Base-by-base conservation (phyloP, 2,797 vertebrate genomes). In the Helostoma temminkii region DNA sequence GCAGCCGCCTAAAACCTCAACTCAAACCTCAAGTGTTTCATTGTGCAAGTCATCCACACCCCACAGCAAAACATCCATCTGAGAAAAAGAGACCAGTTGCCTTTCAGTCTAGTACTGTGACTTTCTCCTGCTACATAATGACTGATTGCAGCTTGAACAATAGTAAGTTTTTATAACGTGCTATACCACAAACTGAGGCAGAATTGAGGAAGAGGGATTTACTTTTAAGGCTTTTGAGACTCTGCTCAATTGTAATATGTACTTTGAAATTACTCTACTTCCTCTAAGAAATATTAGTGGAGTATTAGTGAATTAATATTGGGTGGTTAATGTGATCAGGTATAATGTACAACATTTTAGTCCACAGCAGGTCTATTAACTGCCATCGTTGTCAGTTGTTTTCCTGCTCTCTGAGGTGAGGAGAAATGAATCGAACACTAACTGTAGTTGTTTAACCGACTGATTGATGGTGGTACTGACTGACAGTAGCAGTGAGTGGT, bases 381-480 rank as follows among this genome's bases (percentile, higher is more conserved):
- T 30, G 5, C 11, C 34, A 46, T 62, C 49, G 1, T 30, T 1
- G 16, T 47, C 28, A 6, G 46, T 19, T 14, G 46, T n/a, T 26
- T 7, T 8, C 21, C n/a, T 37, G 69, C 43, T 50, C 49, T 70
- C 56, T 15, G 58, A 71, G 66, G 54, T 58, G 60, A 65, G 14
- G 22, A 10, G 9, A 39, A 37, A 76, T 71, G 42, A 72, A 70
- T 81, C 66, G 74, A 26, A n/a, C 36, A 3, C 48, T 6, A 74
- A 58, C 49, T 58, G 63, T 19, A 55, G 50, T 43, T 58, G 47
- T 78, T 83, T 74, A 58, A 84, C 70, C 15, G 24, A 36, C n/a
- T 74, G 76, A 78, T 67, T 63, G 68, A 81, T 57, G 67, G 52
- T 42, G 22, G 52, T 77, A 78, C 47, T 87, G 66, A 57, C 50